phyloP scores from a whole-genome alignment of 2,113 vertebrate genomes.

The Toxostoma redivivum region DNA sequence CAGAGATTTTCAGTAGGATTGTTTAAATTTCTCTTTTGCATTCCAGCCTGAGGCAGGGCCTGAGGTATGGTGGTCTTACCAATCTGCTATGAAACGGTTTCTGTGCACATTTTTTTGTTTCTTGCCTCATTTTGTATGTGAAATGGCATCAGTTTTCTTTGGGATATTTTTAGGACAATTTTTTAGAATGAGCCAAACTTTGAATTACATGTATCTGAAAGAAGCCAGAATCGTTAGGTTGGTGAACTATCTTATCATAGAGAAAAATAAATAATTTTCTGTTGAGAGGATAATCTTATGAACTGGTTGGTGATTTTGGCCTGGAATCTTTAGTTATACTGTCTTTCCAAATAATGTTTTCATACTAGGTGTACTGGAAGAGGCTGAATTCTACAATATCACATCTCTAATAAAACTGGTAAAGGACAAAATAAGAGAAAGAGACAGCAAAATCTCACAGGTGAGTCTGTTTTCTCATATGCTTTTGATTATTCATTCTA shows the following conservation, averaged over 20 bases:
- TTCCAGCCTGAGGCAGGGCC: neutral
- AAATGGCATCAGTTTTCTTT: neutral
- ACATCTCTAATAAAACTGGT: slow-evolving; percentile 97
- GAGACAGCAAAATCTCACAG: slow-evolving; percentile 94
- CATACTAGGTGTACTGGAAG: slow-evolving; percentile 89
- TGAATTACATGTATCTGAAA: neutral
- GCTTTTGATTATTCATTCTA: neutral
- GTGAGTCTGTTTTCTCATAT: slow-evolving; percentile 63
- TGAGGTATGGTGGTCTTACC: neutral
- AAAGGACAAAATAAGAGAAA: slow-evolving; percentile 97
- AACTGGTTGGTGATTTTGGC: neutral
- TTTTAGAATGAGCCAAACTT: neutral
- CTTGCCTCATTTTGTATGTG: neutral
- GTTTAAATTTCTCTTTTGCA: neutral
- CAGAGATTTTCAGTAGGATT: neutral
- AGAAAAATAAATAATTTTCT: neutral
- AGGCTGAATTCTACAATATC: slow-evolving; percentile 99
- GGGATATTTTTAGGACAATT: neutral
- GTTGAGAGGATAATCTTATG: neutral
- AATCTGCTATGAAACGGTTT: neutral
- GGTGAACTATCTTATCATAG: neutral
- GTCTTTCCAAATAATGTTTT: neutral
- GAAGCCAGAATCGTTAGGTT: neutral
- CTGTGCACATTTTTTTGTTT: neutral
- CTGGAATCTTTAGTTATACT: neutral